These are phyloP conservation scores for Ameiurus melas DNA, from an alignment of 2,113 vertebrate species.

Conservation along the genomic window DNA sequence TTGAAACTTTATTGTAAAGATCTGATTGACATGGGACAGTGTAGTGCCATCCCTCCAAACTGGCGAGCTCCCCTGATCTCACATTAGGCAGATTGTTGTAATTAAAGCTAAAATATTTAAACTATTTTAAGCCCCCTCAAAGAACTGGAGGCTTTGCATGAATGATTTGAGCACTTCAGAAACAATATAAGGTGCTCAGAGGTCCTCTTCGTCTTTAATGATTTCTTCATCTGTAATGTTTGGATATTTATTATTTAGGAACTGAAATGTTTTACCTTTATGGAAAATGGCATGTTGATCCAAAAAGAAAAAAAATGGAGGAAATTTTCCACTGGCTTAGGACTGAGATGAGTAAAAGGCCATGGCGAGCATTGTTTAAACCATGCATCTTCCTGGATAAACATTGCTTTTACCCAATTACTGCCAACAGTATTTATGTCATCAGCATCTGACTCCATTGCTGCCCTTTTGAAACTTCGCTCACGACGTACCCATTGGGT, in stretches of 20 bases:
- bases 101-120: neutral
- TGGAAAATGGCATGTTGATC: neutral
- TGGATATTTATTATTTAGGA: neutral
- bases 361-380: neutral
- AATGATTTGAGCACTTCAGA: neutral
- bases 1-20: neutral
- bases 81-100: neutral
- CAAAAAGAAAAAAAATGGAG: neutral
- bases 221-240: neutral
- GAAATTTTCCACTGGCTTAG: neutral
- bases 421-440: neutral
- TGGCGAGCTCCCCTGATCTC: neutral
- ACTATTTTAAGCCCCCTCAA: neutral
- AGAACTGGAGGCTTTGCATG: neutral
- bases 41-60: neutral
- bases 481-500: neutral
- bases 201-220: neutral
- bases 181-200: neutral
- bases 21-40: neutral
- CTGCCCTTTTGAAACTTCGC: neutral
- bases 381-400: neutral
- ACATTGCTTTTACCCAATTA: neutral
- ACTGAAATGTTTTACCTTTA: neutral
- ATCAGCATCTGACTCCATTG: neutral
- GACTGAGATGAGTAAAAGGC: neutral